phyloP scores from a whole-genome alignment of 2,113 vertebrate species.

The Strix aluco region DNA sequence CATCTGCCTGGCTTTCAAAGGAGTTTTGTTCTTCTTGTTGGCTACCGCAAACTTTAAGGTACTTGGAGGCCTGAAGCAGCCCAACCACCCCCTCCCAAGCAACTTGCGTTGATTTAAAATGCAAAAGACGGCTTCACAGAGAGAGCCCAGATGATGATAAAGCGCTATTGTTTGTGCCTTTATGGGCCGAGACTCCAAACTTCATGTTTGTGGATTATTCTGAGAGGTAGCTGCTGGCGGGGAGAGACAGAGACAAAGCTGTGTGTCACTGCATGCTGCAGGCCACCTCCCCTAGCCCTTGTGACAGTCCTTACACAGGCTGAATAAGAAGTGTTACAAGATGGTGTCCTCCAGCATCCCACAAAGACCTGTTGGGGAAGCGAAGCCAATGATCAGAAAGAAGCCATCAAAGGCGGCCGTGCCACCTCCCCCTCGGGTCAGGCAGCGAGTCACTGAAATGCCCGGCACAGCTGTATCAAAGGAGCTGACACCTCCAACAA shows the following conservation, averaged over 20 bases:
- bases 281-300: conserved; percentile 44
- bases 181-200: background rate
- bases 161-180: conserved; percentile 44
- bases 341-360: conserved; percentile 18
- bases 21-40: conserved; percentile 62
- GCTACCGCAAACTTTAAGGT: conserved; percentile 51
- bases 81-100: conserved; percentile 20
- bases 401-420: background rate
- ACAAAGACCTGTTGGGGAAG: conserved; percentile 23
- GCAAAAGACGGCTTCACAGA: conserved; percentile 40
- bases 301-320: conserved; percentile 1
- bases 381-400: conserved; percentile 3
- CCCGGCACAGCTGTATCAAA: conserved; percentile 42
- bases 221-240: conserved; percentile 26
- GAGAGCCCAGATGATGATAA: conserved; percentile 50
- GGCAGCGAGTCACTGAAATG: background rate
- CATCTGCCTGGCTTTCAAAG: conserved; percentile 54
- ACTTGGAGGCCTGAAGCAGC: background rate
- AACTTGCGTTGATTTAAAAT: conserved; percentile 40
- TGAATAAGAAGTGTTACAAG: conserved; percentile 49
- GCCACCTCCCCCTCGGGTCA: conserved; percentile 35
- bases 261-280: conserved; percentile 21
- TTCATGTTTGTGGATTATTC: background rate
- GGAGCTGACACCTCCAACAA: conserved; percentile 4
- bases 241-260: conserved; percentile 57